Conservation (phyloP, 2,113 vertebrate genomes). For the Serinus canaria region DNA sequence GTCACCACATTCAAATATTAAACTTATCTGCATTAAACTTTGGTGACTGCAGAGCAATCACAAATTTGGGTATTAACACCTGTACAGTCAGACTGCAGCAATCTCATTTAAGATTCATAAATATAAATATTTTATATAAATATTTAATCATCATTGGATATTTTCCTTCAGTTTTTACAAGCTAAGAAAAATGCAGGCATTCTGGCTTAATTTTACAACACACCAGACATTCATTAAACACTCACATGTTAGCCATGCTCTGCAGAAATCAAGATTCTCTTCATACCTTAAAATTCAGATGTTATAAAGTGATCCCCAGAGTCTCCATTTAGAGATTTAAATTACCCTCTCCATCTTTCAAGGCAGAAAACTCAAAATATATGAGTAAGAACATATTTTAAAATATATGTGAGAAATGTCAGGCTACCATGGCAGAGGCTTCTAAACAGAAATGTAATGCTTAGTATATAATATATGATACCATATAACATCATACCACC, state of each 20-base stretch:
- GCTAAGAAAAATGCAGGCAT: neutral
- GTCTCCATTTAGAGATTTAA: neutral
- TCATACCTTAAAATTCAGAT: neutral
- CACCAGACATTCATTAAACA: neutral
- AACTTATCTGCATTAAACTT: neutral
- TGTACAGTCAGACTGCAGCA: neutral
- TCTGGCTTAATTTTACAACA: neutral
- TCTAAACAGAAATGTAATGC: neutral
- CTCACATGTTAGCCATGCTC: neutral
- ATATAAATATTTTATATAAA: neutral
- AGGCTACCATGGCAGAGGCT: neutral
- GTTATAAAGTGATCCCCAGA: neutral
- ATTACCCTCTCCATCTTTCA: neutral
- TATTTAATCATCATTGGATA: neutral
- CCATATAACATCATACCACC: neutral
- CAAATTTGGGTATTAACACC: neutral
- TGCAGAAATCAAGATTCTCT: neutral
- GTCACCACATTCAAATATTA: neutral
- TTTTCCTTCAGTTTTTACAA: neutral
- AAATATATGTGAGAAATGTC: neutral
- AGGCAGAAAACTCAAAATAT: neutral
- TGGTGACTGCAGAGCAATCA: neutral
- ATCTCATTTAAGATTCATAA: neutral
- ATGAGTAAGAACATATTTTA: neutral
- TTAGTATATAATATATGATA: neutral